Base-by-base conservation (phyloP, 2,888 invertebrate genomes). In the Napeogenes sylphis region DNA sequence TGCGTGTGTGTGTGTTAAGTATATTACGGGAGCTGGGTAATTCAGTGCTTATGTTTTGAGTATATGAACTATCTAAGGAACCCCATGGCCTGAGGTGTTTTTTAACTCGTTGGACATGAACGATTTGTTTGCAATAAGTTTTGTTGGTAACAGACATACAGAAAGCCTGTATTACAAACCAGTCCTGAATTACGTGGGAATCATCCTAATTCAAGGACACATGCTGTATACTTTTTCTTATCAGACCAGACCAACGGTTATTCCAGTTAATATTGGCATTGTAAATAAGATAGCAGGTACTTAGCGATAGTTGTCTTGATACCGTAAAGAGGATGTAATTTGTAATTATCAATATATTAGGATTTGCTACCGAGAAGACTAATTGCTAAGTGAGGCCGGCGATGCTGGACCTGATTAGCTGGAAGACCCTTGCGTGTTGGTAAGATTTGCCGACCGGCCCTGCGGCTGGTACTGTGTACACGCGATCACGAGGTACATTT, bases 341-440 rank as follows among this genome's bases (percentile, higher is more conserved):
- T 58, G 35, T 65, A 65, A 64, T 58, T 62, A 59, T 68, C 57
- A 55, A 65, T 62, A 64, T 70, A 71, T 77, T 77, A 78, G 68
- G 77, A 75, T 76, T 77, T 74, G 78, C 81, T 87, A 84, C 83
- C 75, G 77, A 82, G 83, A 85, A 85, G 75, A 77, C 81, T 87
- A 86, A 87, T 86, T 87, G 82, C 79, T 74, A 67, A 79, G 79
- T 78, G 76, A 77, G 79, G 76, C 78, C 76, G 79, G 76, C 79
- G 84, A 85, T 87, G 83, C 81, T 78, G 21, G 73, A 73, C 68
- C 75, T 77, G 85, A 88, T 87, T 87, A 88, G 84, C 83, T 73
- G 76, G 85, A 87, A 86, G 81, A 82, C 77, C 75, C 70, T 84
- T 79, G 86, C 87, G 85, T 87, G 87, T 75, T 72, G 73, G 73